Conservation (phyloP, 2,888 invertebrate species). For the Diploptera punctata region DNA sequence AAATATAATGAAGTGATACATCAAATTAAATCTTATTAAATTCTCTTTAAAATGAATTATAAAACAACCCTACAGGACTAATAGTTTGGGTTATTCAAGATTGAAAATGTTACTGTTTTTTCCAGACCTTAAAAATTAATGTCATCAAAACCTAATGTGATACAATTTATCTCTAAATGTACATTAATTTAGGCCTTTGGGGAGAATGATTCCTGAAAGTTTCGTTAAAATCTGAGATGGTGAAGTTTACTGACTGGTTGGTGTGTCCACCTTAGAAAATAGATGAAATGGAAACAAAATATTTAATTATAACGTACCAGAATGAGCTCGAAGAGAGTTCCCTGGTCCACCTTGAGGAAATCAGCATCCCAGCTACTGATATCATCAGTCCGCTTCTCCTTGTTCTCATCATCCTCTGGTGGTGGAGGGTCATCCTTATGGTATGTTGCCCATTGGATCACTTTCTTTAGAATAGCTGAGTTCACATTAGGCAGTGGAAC, state of each 20-base stretch:
- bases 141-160: too few relatives aligned
- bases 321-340: conserved; percentile 94
- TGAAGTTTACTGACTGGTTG: too few relatives aligned
- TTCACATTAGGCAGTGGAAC: conserved; percentile 98
- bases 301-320: conserved; percentile 62
- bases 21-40: not conserved
- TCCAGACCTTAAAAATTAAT: too few relatives aligned
- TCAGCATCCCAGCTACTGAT: conserved; percentile 99
- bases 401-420: conserved; percentile 96
- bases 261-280: too few relatives aligned
- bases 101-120: too few relatives aligned
- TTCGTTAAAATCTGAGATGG: too few relatives aligned
- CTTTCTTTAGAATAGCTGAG: conserved; percentile 94
- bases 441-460: conserved; percentile 91
- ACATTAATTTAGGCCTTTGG: too few relatives aligned
- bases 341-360: conserved; percentile 98
- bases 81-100: too few relatives aligned
- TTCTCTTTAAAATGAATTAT: not conserved
- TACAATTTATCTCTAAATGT: too few relatives aligned
- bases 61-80: too few relatives aligned
- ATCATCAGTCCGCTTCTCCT: conserved; percentile 98
- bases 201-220: too few relatives aligned
- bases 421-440: conserved; percentile 96
- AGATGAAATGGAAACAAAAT: too few relatives aligned
- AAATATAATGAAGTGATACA: not conserved